Evolutionary conservation across 1,140 invertebrate species (phyloP).

Genomic region (Helicoverpa armigera): DNA sequence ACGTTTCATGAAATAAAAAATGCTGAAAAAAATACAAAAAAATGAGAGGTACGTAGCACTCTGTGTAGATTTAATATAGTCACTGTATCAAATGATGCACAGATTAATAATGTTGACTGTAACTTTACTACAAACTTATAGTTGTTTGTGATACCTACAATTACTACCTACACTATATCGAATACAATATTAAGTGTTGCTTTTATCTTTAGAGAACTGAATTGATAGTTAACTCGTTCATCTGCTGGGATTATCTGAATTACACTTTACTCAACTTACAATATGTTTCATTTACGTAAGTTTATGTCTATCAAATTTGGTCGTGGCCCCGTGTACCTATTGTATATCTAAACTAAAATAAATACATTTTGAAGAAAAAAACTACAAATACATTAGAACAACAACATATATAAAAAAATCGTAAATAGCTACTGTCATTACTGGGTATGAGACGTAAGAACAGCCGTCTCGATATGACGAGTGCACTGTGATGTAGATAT

Average conservation of each 20-base stretch:
- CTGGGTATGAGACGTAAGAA: no score
- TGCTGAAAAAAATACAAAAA: constrained; percentile 13
- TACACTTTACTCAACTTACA: not conserved
- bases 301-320: not conserved
- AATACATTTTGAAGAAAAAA: no score
- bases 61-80: constrained; percentile 68
- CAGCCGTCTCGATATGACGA: no score
- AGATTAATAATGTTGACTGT: constrained; percentile 60
- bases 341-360: no score
- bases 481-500: no score
- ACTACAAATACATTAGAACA: no score
- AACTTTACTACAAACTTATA: constrained; percentile 57
- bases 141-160: constrained; percentile 64
- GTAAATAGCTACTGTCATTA: no score
- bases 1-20: constrained; percentile 48
- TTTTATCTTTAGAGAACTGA: constrained; percentile 71
- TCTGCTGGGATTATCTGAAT: constrained; percentile 66
- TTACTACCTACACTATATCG: constrained; percentile 56
- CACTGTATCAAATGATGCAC: constrained; percentile 69
- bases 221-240: constrained; percentile 30
- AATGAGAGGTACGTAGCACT: constrained; percentile 72
- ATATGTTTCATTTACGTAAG: not conserved
- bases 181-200: constrained; percentile 69
- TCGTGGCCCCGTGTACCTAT: not conserved
- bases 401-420: no score